phyloP scores from a whole-genome alignment of 1,140 invertebrate species.

The Liolophura sinensis region DNA sequence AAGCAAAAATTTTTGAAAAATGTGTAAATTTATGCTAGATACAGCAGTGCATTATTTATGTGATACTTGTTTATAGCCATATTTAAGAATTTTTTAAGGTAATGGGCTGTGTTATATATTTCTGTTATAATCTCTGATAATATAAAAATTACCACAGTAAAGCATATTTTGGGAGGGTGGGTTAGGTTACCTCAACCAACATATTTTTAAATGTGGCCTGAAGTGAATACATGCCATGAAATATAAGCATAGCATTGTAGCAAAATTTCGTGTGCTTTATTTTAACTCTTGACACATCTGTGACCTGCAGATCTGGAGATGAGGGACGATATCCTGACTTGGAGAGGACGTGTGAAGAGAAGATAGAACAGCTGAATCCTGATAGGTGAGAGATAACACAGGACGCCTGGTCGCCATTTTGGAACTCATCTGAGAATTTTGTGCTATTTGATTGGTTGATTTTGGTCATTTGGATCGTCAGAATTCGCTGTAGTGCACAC shows the following conservation, averaged over 20 bases:
- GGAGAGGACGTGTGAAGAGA: conserved; percentile 40
- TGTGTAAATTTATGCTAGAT: too few species aligned
- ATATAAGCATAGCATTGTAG: neutral
- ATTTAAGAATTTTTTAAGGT: neutral
- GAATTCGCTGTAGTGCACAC: too few species aligned
- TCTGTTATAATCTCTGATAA: neutral
- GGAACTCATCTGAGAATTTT: too few species aligned
- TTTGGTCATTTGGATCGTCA: too few species aligned
- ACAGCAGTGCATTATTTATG: too few species aligned
- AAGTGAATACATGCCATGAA: neutral
- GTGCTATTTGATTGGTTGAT: too few species aligned
- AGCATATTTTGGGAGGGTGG: too few species aligned
- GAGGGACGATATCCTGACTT: conserved; percentile 49
- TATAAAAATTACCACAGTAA: neutral
- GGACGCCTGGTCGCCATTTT: too few species aligned
- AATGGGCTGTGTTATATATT: too few species aligned
- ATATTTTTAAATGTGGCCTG: too few species aligned
- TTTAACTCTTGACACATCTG: neutral
- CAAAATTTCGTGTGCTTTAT: neutral
- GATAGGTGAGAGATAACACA: conserved; percentile 31
- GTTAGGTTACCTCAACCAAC: too few species aligned
- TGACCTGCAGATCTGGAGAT: conserved; percentile 39
- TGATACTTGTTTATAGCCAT: neutral
- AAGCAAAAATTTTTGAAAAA: too few species aligned
- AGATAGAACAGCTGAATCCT: conserved; percentile 37